These are phyloP conservation scores for Sycobia sp. DNA, from an alignment of 1,140 invertebrate genomes.

Conservation along the genomic window DNA sequence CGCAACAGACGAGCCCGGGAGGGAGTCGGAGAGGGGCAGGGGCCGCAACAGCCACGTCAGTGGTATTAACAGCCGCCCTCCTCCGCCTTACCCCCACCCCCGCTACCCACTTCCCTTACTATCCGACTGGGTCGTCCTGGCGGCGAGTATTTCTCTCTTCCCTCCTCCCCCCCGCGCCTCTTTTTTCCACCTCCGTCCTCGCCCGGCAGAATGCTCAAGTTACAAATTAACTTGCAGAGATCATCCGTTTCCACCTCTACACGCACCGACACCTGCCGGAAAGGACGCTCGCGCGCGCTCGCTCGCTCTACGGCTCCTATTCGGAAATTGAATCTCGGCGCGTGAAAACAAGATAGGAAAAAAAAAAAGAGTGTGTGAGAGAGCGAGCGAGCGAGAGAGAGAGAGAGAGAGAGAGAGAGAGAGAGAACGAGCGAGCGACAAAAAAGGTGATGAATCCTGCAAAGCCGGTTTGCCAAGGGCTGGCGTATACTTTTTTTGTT, in stretches of 20 bases:
- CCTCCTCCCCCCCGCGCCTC: too few species aligned
- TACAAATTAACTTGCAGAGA: constrained; percentile 61
- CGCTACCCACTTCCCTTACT: background rate
- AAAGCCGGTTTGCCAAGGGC: too few species aligned
- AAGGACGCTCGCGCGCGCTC: background rate
- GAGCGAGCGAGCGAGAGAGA: too few species aligned
- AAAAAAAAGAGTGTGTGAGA: too few species aligned
- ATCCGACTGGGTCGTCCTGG: too few species aligned
- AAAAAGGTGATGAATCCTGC: too few species aligned
- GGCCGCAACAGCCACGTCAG: constrained; percentile 39
- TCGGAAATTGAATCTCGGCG: constrained; percentile 40
- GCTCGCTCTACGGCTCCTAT: background rate
- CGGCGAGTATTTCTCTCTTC: constrained; percentile 27
- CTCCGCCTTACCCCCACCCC: constrained; percentile 1
- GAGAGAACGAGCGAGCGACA: too few species aligned
- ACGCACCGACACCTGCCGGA: constrained; percentile 38
- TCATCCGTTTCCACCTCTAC: constrained; percentile 52
- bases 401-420: too few species aligned
- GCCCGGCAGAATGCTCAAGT: constrained; percentile 52
- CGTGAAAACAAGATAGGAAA: too few species aligned
- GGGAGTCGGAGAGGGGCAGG: too few species aligned
- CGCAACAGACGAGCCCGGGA: constrained; percentile 54
- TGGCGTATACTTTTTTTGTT: too few species aligned
- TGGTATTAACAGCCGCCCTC: constrained; percentile 28
- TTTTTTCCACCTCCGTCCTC: constrained; percentile 39